Evolutionary conservation across 2,113 vertebrate species (phyloP).

Genomic region (Planiliza haematocheilus): DNA sequence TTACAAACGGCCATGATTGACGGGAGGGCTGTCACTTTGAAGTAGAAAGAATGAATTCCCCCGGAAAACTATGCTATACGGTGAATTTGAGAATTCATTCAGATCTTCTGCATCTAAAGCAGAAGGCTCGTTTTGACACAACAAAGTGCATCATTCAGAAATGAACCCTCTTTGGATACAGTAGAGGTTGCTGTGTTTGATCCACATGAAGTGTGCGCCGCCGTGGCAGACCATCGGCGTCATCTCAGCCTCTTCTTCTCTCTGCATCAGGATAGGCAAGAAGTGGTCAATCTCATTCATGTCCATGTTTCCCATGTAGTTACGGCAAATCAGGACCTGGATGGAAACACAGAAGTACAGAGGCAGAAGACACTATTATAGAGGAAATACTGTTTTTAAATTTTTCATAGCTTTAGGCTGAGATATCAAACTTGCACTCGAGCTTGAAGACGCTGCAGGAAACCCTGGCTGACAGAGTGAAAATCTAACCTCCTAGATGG

Average conservation of each 20-base stretch:
- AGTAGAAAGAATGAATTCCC: not conserved
- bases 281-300: constrained; percentile 86
- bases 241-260: constrained; percentile 83
- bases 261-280: constrained; percentile 85
- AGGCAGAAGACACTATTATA: constrained; percentile 11
- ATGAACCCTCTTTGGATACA: constrained; percentile 77
- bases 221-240: constrained; percentile 82
- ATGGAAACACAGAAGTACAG: constrained; percentile 11
- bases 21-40: not conserved
- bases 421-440: constrained; percentile 36
- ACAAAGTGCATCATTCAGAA: not conserved
- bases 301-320: constrained; percentile 87
- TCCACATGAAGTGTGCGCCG: constrained; percentile 84
- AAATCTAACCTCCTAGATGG: constrained; percentile 1
- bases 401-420: constrained; percentile 43
- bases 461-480: constrained; percentile 8
- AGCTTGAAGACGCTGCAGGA: constrained; percentile 32
- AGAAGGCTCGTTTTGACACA: not conserved
- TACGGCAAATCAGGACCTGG: constrained; percentile 85
- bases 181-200: constrained; percentile 87
- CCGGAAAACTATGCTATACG: constrained; percentile 1
- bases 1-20: constrained; percentile 3
- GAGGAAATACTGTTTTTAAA: constrained; percentile 34
- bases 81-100: not conserved
- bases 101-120: not conserved